phyloP scores from a whole-genome alignment of 53 echinoderm and acorn worm species.

The Temnopleurus reevesii region DNA sequence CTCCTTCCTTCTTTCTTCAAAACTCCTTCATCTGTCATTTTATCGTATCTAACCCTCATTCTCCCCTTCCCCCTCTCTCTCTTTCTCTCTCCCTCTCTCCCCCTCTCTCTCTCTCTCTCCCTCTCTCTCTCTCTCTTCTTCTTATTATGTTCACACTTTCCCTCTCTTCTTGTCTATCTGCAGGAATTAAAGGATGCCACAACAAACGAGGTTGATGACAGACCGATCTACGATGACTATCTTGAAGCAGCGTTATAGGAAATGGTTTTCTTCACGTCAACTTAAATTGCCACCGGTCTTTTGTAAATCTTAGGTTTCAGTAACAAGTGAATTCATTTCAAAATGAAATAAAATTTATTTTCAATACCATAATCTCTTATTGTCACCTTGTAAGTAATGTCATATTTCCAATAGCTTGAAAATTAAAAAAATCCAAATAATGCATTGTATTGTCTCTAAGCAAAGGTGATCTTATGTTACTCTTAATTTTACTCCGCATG shows the following conservation, averaged over 20 bases:
- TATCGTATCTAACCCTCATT: no score
- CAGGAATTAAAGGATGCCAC: constrained; percentile 1
- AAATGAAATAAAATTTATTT: no score
- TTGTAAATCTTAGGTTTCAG: not conserved
- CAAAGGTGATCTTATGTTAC: no score
- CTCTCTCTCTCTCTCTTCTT: not conserved
- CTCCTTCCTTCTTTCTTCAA: not conserved
- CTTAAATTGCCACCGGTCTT: not conserved
- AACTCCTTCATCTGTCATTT: no score
- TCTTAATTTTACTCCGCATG: no score
- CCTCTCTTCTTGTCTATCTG: not conserved
- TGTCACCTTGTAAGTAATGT: no score
- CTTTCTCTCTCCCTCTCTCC: not conserved
- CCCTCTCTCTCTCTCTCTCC: not conserved
- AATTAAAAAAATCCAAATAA: no score
- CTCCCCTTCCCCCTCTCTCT: not conserved
- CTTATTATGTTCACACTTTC: no score
- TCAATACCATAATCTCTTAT: no score
- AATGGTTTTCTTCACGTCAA: not conserved
- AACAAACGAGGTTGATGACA: not conserved
- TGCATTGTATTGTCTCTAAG: no score
- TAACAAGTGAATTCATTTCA: no score
- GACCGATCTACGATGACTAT: constrained; percentile 22
- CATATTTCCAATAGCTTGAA: no score
- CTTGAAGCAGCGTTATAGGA: not conserved